phyloP scores from a whole-genome alignment of 2,113 vertebrate genomes.

The Spizaetus ornatus region DNA sequence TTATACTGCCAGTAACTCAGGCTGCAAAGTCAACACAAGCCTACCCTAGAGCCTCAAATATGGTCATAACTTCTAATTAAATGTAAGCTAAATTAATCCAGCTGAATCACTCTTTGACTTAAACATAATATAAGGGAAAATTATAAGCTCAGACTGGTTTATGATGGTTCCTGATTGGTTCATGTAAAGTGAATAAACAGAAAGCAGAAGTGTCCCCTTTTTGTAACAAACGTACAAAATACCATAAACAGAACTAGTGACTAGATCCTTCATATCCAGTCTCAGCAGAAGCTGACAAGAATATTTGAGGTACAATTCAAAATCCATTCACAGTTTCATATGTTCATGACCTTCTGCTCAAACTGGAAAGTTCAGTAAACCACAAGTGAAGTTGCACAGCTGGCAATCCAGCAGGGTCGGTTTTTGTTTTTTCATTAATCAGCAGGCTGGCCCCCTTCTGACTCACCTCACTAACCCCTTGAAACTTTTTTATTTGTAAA shows the following conservation, averaged over 20 bases:
- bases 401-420: background rate
- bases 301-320: background rate
- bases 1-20: background rate
- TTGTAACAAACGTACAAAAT: background rate
- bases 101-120: background rate
- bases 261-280: background rate
- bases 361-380: background rate
- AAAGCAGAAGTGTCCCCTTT: background rate
- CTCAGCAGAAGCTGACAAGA: background rate
- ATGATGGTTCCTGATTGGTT: background rate
- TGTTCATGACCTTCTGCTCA: background rate
- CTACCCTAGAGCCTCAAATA: background rate
- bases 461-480: background rate
- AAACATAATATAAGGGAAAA: background rate
- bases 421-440: background rate
- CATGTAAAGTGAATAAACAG: background rate
- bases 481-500: background rate
- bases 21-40: fast-evolving
- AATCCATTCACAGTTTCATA: background rate
- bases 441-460: background rate
- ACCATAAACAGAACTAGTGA: background rate
- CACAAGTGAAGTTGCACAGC: background rate
- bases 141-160: background rate
- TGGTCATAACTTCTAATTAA: background rate
- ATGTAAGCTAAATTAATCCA: background rate